Percentiles rank a stretch among this genome's conserved stretches.
phyloP scores from a whole-genome alignment of 2,113 vertebrate genomes.

The Python bivittatus region DNA sequence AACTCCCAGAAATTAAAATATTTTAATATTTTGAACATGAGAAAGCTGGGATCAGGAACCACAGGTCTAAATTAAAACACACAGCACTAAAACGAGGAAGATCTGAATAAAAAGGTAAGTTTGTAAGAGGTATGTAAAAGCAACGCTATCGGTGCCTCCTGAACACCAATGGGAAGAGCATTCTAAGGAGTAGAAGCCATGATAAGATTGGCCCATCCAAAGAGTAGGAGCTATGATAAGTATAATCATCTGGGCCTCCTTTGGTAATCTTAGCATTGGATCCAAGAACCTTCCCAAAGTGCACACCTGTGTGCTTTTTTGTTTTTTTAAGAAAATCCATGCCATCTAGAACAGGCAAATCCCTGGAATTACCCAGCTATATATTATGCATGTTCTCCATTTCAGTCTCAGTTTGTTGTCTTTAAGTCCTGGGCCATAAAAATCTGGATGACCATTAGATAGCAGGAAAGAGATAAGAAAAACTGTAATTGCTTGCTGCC shows the following conservation, averaged over 20 bases:
- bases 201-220: too few species aligned
- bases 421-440: not conserved
- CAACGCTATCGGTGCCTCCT: not conserved
- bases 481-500: not conserved
- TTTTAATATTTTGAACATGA: not conserved
- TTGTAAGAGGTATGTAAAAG: not conserved
- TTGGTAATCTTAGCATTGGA: not conserved
- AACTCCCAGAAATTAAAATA: not conserved
- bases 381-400: not conserved
- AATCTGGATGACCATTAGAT: not conserved
- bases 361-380: not conserved
- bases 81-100: not conserved
- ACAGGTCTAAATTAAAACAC: not conserved
- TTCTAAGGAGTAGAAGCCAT: not conserved
- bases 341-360: not conserved
- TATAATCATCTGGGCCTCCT: not conserved
- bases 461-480: not conserved
- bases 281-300: not conserved
- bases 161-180: not conserved
- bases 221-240: not conserved
- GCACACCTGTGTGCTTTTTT: not conserved
- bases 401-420: not conserved
- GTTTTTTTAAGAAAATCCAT: not conserved
- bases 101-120: not conserved
- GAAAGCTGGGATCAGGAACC: not conserved